Conservation (phyloP, 2,888 invertebrate species). For the Anthrax anthrax region DNA sequence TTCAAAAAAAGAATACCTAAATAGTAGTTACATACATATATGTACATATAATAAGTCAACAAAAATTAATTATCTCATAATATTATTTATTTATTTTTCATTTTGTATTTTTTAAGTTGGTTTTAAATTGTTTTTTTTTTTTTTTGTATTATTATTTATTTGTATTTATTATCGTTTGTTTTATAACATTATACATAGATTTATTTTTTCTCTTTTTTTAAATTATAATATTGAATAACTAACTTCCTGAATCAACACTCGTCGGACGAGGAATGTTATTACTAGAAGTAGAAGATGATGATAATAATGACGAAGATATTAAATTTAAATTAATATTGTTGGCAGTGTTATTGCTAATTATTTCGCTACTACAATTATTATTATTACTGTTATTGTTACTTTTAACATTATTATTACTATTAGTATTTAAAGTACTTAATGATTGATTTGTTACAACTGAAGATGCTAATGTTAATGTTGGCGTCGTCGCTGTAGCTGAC, state of each 20-base stretch:
- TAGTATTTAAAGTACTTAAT: slow-evolving; percentile 1
- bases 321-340: neutral
- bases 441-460: neutral
- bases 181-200: no score
- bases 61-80: no score
- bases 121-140: neutral
- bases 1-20: no score
- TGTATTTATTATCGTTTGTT: no score
- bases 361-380: neutral
- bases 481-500: neutral
- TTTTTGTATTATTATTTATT: neutral
- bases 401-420: neutral
- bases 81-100: neutral
- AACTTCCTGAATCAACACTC: slow-evolving; percentile 11
- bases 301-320: neutral
- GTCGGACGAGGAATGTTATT: slow-evolving; percentile 9
- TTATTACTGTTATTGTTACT: neutral
- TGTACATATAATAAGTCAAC: no score
- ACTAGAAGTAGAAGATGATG: neutral
- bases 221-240: neutral
- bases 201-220: no score
- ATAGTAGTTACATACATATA: no score
- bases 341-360: neutral
- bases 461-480: slow-evolving; percentile 6
- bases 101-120: neutral